Base-by-base conservation (phyloP, 2,888 invertebrate species). In the Proisotoma minuta region DNA sequence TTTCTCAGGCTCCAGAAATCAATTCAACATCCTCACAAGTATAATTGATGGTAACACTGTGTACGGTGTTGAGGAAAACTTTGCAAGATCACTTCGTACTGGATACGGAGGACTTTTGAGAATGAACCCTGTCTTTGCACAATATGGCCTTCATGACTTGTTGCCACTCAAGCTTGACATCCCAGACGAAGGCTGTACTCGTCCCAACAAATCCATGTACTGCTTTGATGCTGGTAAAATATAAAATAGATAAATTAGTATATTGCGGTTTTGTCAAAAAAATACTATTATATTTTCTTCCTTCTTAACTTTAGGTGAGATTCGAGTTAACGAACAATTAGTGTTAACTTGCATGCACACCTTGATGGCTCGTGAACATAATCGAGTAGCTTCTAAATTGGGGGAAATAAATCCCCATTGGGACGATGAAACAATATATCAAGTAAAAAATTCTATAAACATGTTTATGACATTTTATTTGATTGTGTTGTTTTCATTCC, bases 311-410 rank as follows among this genome's bases (percentile, higher is more conserved):
- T 18, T 74, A 87, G 89, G 91, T 75, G 94, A 94, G 80, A 90
- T 92, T 76, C 84, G 94, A 75, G 93, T 92, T 0, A 94, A 94
- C 78, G 93, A 94, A 77, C 93, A 94, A 76, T 79, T 93, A 69
- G 89, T 92, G 0, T 79, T 94, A 58, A 87, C 93, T 0, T 91
- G 91, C 70, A 91, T 93, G 90, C 93, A 94, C 77, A 92, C 92
- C 0, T 78, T 93, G 34, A 86, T 91, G 87, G 90, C 93, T 0
- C 82, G 93, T 62, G 91, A 95, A 76, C 95, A 96, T 78, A 96
- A 96, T 79, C 82, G 91, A 63, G 79, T 91, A 0, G 93, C 94
- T 0, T 84, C 83, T 57, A 86, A 81, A 4, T 78, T 96, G 40
- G 84, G 86, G 0, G 84, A 84, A 54, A 84, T 94, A 3, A 94